Evolutionary conservation across 2,113 vertebrate genomes (phyloP).

Genomic region (Sinosuthora webbiana): DNA sequence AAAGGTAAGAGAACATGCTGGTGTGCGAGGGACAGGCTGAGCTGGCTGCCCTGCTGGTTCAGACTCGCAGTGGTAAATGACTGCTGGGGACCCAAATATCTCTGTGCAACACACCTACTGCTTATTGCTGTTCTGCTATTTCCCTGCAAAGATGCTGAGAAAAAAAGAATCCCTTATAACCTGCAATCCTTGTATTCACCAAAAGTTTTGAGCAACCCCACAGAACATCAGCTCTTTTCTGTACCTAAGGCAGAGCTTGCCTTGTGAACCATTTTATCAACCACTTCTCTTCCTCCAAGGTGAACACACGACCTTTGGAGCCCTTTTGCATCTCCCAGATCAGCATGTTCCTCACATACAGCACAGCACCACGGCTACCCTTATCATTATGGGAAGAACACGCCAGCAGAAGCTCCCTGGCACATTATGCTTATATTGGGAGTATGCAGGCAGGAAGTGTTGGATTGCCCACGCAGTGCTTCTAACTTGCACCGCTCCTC

Average conservation of each 20-base stretch:
- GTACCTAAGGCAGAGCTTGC: not conserved
- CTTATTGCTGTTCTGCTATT: not conserved
- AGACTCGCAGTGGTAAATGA: not conserved
- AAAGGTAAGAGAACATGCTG: not conserved
- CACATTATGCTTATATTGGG: not conserved
- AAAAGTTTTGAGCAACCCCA: not conserved
- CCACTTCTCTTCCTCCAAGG: not conserved
- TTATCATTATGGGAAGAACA: not conserved
- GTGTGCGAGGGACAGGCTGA: not conserved
- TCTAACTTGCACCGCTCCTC: not conserved
- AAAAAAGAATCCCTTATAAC: not conserved
- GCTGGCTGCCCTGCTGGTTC: not conserved
- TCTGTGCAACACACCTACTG: not conserved
- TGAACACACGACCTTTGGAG: not conserved
- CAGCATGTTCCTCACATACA: not conserved
- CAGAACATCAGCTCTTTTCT: fast-evolving
- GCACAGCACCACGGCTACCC: not conserved
- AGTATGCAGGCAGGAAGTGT: not conserved
- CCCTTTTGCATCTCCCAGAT: not conserved
- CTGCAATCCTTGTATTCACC: not conserved
- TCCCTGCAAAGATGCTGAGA: not conserved
- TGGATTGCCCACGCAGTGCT: not conserved
- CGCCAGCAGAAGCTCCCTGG: not conserved
- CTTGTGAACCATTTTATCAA: not conserved
- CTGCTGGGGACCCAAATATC: not conserved